Base-by-base conservation (phyloP, 2,888 invertebrate species). In the Trichacis sp. region DNA sequence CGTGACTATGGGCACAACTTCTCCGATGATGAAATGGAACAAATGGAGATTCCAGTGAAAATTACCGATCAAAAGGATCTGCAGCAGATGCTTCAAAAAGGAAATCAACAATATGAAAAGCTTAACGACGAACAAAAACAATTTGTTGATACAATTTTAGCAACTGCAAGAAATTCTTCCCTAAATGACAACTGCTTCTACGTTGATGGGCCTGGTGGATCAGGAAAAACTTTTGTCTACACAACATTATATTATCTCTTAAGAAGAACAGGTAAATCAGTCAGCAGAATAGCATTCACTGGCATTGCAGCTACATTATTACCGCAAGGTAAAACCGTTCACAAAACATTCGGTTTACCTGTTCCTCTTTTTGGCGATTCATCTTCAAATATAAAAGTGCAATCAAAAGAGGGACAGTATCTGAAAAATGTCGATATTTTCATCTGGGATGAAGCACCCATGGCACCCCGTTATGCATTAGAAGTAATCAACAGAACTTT, bases 401-500 rank as follows among this genome's bases (percentile, higher is more conserved):
- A 53, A 42, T 53, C 53, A 9, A 42, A 60, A 53, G 53, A 60
- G 24, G 54, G 36, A 1, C 5, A 19, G 18, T 18, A 36, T 20
- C 9, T 55, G 4, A 45, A 40, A 46, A 50, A 20, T 11, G 30
- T 40, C 19, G 56, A 64, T 36, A 40, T 60, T 17, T 60, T 48
- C 43, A 59, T 40, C n/a, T n/a, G n/a, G n/a, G n/a, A n/a, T n/a
- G n/a, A n/a, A n/a, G n/a, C n/a, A n/a, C n/a, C n/a, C n/a, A 67
- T 72, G 68, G 68, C 61, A 18, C 66, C 73, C 20, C 43, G 56
- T 4, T 61, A 68, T 64, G 63, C 70, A 3, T 46, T 72, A n/a
- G 67, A 69, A 53, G 12, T 69, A 6, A 66, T 70, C 18, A 68
- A 75, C 57, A 52, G 70, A 40, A 61, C 63, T 29, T 54, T 74